phyloP scores from a whole-genome alignment of 2,888 invertebrate genomes.

The Calameuta idolon region DNA sequence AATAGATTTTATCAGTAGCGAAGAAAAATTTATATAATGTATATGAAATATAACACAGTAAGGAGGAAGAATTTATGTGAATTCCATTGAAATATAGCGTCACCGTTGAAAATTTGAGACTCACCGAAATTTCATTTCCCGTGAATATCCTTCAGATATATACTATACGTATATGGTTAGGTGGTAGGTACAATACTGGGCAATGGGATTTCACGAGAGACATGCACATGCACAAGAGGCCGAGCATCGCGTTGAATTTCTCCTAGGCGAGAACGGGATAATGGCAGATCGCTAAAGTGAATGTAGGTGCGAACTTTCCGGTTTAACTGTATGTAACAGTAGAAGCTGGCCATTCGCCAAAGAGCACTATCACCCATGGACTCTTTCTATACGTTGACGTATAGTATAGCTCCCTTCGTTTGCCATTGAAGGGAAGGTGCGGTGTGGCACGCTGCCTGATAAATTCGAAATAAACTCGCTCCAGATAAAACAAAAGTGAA shows the following conservation, averaged over 20 bases:
- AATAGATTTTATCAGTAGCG: neutral
- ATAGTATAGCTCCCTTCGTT: slow-evolving; percentile 19
- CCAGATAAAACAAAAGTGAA: slow-evolving; percentile 12
- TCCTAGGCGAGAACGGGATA: neutral
- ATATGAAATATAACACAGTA: neutral
- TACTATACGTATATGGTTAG: neutral
- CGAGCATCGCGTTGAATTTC: neutral
- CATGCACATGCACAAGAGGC: neutral
- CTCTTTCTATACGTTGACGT: neutral
- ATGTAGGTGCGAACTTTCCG: neutral
- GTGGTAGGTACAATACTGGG: neutral
- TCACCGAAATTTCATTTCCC: neutral
- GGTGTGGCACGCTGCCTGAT: slow-evolving; percentile 30
- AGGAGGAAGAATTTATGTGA: neutral
- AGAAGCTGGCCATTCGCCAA: slow-evolving; percentile 33
- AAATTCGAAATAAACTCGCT: slow-evolving; percentile 35
- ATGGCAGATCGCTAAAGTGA: neutral
- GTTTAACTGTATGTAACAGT: slow-evolving; percentile 18
- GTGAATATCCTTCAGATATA: neutral
- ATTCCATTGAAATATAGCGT: neutral
- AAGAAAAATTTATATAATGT: too few species aligned
- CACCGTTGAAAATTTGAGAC: neutral
- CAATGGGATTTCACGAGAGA: neutral
- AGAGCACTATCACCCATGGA: slow-evolving; percentile 23
- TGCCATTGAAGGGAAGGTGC: slow-evolving; percentile 20